Evolutionary conservation across 1,140 invertebrate species (phyloP).

Genomic region (Ceratina japonica): DNA sequence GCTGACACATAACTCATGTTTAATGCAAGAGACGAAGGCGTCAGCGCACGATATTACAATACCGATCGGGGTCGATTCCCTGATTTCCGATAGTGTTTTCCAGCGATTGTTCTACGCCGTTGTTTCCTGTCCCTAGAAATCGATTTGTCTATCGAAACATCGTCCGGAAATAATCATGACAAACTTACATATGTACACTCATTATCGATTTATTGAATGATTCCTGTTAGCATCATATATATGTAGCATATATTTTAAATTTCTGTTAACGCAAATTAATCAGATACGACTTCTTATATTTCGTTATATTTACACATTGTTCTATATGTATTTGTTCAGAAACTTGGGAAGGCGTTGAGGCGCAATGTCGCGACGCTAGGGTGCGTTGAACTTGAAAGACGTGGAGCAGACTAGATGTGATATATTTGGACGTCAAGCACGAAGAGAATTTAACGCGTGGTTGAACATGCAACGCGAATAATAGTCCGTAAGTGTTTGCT

Average conservation of each 20-base stretch:
- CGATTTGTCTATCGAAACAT: neutral
- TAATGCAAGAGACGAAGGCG: constrained; percentile 60
- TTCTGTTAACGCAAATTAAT: no score
- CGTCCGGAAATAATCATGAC: neutral
- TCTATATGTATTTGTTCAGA: constrained; percentile 20
- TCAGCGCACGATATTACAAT: constrained; percentile 64
- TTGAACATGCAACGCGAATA: constrained; percentile 60
- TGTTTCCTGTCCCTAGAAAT: constrained; percentile 24
- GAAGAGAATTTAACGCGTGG: constrained; percentile 68
- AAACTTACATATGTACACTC: no score
- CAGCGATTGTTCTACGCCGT: constrained; percentile 26
- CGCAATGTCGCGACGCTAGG: constrained; percentile 12
- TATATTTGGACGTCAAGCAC: constrained; percentile 60
- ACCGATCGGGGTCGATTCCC: constrained; percentile 40
- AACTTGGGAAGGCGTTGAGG: constrained; percentile 13
- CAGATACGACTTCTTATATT: no score
- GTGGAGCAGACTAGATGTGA: constrained; percentile 14
- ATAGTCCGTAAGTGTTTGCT: constrained; percentile 64
- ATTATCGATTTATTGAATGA: no score
- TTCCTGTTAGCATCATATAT: no score
- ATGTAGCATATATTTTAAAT: no score
- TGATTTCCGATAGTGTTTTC: constrained; percentile 54
- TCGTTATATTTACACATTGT: no score
- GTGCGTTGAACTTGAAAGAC: constrained; percentile 65
- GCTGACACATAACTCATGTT: constrained; percentile 65